Evolutionary conservation across 2,797 vertebrate species (phyloP), one percentile per base, ranked within the genome.

Genomic region (Okamejei kenojei): DNA sequence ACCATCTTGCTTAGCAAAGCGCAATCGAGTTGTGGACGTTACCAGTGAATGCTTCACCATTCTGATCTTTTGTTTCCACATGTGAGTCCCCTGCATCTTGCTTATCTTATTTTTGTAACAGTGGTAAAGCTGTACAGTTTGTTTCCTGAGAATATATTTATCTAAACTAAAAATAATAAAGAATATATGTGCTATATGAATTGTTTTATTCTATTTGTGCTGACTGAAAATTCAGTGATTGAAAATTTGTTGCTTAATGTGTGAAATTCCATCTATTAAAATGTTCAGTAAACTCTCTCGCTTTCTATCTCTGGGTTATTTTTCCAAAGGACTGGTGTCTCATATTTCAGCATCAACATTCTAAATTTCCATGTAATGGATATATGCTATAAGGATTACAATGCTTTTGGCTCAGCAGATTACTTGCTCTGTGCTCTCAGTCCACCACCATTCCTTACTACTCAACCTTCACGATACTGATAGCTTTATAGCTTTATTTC

Each of bases 81-180:
- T 97, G 97, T 97, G 95, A 96, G 96, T 95, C 96, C 96, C 97
- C 95, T 94, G 95, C 97, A 97, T 96, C 96, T 96, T 96, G 95
- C 93, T 96, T 96, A 96, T 96, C 95, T 97, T 97, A 97, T 97
- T 97, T 96, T 97, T 97, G 96, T 97, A 97, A 97, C 94, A 94
- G 96, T 97, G 96, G 96, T 96, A 96, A 94, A 96, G 95, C 94
- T 95, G 95, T 93, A 93, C 95, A 95, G 95, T 95, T 95, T 95
- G 95, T 94, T 94, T 95, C 94, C 93, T 82, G 96, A 96, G 96
- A 96, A 96, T 97, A 95, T 97, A 96, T 97, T 97, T 97, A 96
- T 97, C 95, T 96, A 96, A 95, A 95, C 93, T 96, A 95, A 97
- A 96, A 92, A 91, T 21, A 74, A 92, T 11, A 92, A 71, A 92